These are phyloP conservation scores for Terebella lapidaria DNA, from an alignment of 2,888 invertebrate genomes.

Conservation along the genomic window DNA sequence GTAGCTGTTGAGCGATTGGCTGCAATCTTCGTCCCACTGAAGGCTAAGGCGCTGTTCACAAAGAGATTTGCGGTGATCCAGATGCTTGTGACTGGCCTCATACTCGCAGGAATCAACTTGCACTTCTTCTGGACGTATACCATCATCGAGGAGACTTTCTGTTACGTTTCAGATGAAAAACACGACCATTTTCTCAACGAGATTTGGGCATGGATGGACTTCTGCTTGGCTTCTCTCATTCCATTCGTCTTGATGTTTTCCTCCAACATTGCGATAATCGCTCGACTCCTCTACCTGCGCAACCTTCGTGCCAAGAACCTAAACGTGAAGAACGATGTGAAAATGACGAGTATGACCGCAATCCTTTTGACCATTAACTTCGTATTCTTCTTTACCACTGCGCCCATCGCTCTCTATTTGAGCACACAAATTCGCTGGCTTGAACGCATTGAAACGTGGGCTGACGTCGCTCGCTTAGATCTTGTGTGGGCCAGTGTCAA, in stretches of 20 bases:
- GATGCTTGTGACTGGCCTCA: conserved; percentile 21
- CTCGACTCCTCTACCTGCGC: conserved; percentile 6
- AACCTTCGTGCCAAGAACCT: neutral
- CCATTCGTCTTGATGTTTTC: conserved; percentile 7
- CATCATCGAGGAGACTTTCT: neutral
- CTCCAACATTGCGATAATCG: conserved; percentile 6
- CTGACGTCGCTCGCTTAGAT: neutral
- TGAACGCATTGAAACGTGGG: neutral
- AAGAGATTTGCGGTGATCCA: conserved; percentile 22
- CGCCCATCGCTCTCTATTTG: conserved; percentile 7
- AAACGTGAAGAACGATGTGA: neutral
- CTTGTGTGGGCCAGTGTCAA: conserved; percentile 4
- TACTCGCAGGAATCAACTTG: conserved; percentile 6
- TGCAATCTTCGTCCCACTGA: conserved; percentile 40
- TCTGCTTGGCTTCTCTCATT: conserved; percentile 3
- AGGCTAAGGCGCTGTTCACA: conserved; percentile 31
- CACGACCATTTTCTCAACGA: neutral
- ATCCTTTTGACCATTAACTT: conserved; percentile 6
- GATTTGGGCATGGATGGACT: conserved; percentile 6
- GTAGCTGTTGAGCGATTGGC: conserved; percentile 41
- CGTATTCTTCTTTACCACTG: conserved; percentile 7
- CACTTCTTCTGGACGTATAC: neutral
- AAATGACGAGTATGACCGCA: conserved; percentile 10
- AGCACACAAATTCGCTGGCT: neutral
- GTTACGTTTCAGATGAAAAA: neutral